A percentile compares a stretch with the other conserved stretches of the same genome.
Evolutionary conservation across 2,113 vertebrate genomes (phyloP).

Genomic region (Heliornis fulica): DNA sequence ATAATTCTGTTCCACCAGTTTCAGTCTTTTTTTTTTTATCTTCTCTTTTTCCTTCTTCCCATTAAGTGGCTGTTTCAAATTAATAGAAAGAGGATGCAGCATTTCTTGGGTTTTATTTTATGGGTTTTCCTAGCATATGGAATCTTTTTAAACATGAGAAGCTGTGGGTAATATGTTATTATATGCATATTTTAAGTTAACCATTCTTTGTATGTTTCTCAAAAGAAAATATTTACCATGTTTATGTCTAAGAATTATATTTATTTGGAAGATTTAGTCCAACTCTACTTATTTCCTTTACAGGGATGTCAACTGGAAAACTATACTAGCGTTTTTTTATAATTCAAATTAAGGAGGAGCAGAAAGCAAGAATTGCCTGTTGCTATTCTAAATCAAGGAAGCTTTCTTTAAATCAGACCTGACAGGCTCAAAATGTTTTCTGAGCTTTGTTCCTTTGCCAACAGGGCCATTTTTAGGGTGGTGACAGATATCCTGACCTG

Average conservation of each 20-base stretch:
- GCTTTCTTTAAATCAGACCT: conserved; percentile 42
- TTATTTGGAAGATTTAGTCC: conserved; percentile 50
- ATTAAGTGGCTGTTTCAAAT: conserved; percentile 60
- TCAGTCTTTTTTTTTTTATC: background rate
- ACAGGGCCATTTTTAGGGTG: background rate
- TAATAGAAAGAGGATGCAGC: conserved; percentile 67
- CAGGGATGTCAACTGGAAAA: conserved; percentile 29
- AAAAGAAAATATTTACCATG: conserved; percentile 59
- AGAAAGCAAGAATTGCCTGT: conserved; percentile 20
- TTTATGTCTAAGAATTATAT: conserved; percentile 47
- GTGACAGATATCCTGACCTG: background rate
- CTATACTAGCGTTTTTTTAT: conserved; percentile 33
- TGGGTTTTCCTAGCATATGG: conserved; percentile 63
- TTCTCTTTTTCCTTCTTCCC: background rate
- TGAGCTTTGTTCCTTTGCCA: conserved; percentile 15
- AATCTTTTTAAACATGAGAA: conserved; percentile 69
- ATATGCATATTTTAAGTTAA: conserved; percentile 67
- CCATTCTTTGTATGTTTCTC: conserved; percentile 46
- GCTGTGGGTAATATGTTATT: conserved; percentile 60
- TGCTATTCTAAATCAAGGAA: conserved; percentile 30
- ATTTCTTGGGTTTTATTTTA: conserved; percentile 59
- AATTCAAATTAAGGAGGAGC: conserved; percentile 55
- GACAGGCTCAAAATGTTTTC: conserved; percentile 35
- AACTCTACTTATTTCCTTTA: conserved; percentile 26
- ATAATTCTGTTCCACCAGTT: background rate